phyloP scores from a whole-genome alignment of 2,113 vertebrate species.

The Podilymbus podiceps region DNA sequence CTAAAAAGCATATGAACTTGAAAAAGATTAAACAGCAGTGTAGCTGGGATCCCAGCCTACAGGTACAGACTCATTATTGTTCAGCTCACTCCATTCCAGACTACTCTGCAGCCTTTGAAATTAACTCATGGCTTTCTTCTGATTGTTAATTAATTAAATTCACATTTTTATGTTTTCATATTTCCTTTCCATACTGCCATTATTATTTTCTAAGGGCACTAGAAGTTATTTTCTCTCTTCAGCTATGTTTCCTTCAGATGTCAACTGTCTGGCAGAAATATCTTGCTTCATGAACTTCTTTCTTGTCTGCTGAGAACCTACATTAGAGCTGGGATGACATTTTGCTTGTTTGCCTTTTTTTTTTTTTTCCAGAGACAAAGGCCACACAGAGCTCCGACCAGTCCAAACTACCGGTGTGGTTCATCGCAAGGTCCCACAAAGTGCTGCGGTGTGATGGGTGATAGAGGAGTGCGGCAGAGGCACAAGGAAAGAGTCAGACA shows the following conservation, averaged over 20 bases:
- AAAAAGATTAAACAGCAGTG: neutral
- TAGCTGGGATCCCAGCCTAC: neutral
- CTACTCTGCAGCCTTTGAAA: neutral
- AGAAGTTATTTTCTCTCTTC: neutral
- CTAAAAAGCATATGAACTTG: neutral
- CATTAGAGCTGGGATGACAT: neutral
- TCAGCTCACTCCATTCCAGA: neutral
- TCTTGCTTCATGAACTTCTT: fast-evolving
- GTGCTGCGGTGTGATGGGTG: fast-evolving
- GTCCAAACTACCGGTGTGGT: fast-evolving
- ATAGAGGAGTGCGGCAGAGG: neutral
- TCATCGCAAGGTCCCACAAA: neutral
- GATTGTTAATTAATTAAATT: neutral
- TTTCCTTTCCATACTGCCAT: neutral
- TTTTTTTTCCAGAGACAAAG: neutral
- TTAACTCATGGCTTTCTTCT: neutral
- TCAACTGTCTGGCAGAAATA: neutral
- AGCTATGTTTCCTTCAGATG: neutral
- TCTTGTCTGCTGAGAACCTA: neutral
- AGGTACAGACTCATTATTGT: neutral
- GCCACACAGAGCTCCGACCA: neutral
- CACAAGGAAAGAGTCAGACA: neutral
- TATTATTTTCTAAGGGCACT: neutral
- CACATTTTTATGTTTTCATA: neutral
- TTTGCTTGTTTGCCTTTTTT: neutral